Percentiles rank a stretch among this genome's conserved stretches.
Evolutionary conservation across 2,113 vertebrate species (phyloP).

Genomic region (Labrus mixtus): DNA sequence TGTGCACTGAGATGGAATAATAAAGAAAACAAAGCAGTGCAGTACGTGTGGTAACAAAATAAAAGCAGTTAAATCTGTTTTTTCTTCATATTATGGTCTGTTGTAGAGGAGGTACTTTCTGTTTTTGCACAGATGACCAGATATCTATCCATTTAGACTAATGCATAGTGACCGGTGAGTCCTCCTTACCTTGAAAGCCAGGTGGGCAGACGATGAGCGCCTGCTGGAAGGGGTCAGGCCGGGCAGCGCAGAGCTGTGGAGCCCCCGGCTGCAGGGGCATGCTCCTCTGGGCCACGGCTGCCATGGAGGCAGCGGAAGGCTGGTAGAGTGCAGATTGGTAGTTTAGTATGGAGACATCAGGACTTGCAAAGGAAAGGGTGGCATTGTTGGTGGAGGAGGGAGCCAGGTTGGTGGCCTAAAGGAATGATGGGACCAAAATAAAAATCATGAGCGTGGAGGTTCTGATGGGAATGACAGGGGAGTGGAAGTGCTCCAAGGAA

Average conservation of each 20-base stretch:
- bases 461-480: slow-evolving; percentile 51
- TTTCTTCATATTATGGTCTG: not conserved
- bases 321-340: slow-evolving; percentile 98
- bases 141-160: not conserved
- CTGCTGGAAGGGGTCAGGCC: slow-evolving; percentile 99
- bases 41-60: not conserved
- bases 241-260: slow-evolving; percentile 93
- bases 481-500: slow-evolving; percentile 13
- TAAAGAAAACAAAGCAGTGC: not conserved
- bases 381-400: slow-evolving; percentile 97
- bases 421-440: slow-evolving; percentile 89
- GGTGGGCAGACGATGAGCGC: slow-evolving; percentile 99
- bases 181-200: slow-evolving; percentile 94
- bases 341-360: slow-evolving; percentile 98
- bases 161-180: not conserved
- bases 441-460: slow-evolving; percentile 78
- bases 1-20: slow-evolving; percentile 3
- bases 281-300: slow-evolving; percentile 97
- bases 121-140: not conserved
- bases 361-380: slow-evolving; percentile 96
- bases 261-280: slow-evolving; percentile 95
- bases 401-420: slow-evolving; percentile 94
- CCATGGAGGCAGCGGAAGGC: slow-evolving; percentile 97
- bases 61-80: not conserved
- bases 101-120: not conserved